Conservation (phyloP, 2,888 invertebrate species). For the Elmis aenea region DNA sequence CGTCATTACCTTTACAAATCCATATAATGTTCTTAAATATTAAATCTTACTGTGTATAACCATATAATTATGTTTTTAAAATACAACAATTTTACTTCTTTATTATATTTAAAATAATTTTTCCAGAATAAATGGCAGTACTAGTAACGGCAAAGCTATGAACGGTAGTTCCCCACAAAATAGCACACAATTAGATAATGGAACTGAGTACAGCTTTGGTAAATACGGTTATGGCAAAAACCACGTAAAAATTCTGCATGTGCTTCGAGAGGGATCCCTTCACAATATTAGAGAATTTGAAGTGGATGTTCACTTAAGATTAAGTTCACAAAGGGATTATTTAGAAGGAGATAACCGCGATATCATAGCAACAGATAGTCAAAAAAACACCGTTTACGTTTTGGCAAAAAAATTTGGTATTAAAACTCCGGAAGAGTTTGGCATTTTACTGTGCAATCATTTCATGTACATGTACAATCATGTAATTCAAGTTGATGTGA, state of each 20-base stretch:
- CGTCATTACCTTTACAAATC: too few species aligned
- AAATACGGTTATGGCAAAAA: constrained; percentile 71
- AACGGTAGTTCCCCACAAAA: too few species aligned
- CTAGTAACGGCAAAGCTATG: constrained; percentile 1
- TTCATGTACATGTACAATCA: constrained; percentile 73
- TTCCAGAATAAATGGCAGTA: constrained; percentile 8
- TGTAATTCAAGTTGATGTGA: constrained; percentile 63
- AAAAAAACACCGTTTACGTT: constrained; percentile 77
- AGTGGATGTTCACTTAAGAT: constrained; percentile 65
- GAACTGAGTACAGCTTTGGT: constrained; percentile 59
- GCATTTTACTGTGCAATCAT: constrained; percentile 65
- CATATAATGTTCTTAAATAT: too few species aligned
- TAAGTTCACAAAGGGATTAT: constrained; percentile 67
- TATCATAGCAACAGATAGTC: constrained; percentile 77
- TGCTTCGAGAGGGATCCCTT: constrained; percentile 59
- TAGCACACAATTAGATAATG: too few species aligned
- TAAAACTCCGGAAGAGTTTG: constrained; percentile 72
- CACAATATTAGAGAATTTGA: constrained; percentile 72
- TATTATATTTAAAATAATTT: neutral
- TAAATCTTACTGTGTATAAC: too few species aligned
- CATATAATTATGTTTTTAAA: too few species aligned
- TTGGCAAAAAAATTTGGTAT: constrained; percentile 74
- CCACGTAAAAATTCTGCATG: constrained; percentile 67
- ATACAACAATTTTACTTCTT: constrained; percentile 1
- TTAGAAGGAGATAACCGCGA: constrained; percentile 68